Evolutionary conservation across 1,140 invertebrate genomes (phyloP), one percentile per base, ranked within the genome.

Genomic region (Zaprionus tsacasi): DNA sequence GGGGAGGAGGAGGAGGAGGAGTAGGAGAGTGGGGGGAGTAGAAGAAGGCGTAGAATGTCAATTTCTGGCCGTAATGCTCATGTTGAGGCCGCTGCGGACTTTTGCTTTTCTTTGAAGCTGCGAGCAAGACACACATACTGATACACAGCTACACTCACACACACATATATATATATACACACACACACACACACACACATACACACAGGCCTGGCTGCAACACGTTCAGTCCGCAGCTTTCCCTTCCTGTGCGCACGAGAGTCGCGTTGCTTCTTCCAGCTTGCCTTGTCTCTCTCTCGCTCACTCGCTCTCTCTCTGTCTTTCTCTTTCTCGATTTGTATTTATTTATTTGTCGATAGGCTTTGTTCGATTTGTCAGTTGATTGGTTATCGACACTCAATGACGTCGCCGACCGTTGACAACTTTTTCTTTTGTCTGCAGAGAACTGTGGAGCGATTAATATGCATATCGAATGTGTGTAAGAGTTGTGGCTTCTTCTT

Each of bases 91-190:
- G 64, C 65, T 33, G 17, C 65, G 77, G 78, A 91, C 88, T 91
- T 91, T 91, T 91, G 88, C 82, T 91, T 91, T 91, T 87, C 87
- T 91, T 91, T 91, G 87, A 82, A 88, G 85, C 83, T 81, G 83
- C 78, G 76, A 83, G 83, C 80, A 70, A 88, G 88, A 76, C 85
- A 81, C 60, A 59, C 71, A n/a, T n/a, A n/a, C n/a, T n/a, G n/a
- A n/a, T n/a, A 73, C 68, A 78, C 65, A 63, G 30, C 40, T n/a
- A 58, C 55, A 50, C 43, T 43, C 35, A 59, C 12, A 33, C 40
- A 59, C 48, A 58, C n/a, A n/a, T n/a, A n/a, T n/a, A n/a, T n/a
- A n/a, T n/a, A n/a, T n/a, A n/a, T n/a, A n/a, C 30, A 63, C 40
- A 70, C 30, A 66, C 25, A 58, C 4, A 54, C 15, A 61, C 55